Percentiles rank a stretch among this genome's conserved stretches.
Conservation (phyloP, 2,888 invertebrate genomes). For the Andrena bucephala region DNA sequence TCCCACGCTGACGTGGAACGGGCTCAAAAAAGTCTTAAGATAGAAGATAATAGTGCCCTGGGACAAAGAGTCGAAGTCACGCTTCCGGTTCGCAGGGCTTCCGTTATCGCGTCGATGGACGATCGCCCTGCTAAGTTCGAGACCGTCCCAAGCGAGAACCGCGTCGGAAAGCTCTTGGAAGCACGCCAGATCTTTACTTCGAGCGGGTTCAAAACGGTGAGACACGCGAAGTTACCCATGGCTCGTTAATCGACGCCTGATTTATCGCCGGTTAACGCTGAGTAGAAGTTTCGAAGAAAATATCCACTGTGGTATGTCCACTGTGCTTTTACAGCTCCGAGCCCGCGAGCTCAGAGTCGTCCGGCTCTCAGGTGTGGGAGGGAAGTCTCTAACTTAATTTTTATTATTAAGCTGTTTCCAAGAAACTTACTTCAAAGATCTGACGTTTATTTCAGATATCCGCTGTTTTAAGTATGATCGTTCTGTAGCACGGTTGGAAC, state of each 20-base stretch:
- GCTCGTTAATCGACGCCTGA: conserved; percentile 69
- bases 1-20: neutral
- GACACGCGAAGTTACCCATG: conserved; percentile 54
- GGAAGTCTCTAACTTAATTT: conserved; percentile 2
- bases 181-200: conserved; percentile 67
- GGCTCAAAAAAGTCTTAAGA: neutral
- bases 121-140: conserved; percentile 45
- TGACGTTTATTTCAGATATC: conserved; percentile 10
- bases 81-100: conserved; percentile 50
- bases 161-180: conserved; percentile 68
- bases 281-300: conserved; percentile 49
- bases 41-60: conserved; percentile 18
- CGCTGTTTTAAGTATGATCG: neutral
- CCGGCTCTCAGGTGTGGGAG: neutral
- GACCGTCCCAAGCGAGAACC: conserved; percentile 45
- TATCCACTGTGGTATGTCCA: conserved; percentile 7
- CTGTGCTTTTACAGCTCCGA: conserved; percentile 4
- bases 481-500: neutral
- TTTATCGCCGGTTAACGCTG: conserved; percentile 47
- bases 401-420: conserved; percentile 23
- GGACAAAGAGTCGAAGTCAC: conserved; percentile 20
- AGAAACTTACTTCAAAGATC: conserved; percentile 4
- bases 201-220: conserved; percentile 17
- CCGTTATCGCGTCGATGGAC: conserved; percentile 54
- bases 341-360: neutral